These are phyloP conservation scores for Morpho helenor DNA, from an alignment of 2,888 invertebrate genomes.

Conservation along the genomic window DNA sequence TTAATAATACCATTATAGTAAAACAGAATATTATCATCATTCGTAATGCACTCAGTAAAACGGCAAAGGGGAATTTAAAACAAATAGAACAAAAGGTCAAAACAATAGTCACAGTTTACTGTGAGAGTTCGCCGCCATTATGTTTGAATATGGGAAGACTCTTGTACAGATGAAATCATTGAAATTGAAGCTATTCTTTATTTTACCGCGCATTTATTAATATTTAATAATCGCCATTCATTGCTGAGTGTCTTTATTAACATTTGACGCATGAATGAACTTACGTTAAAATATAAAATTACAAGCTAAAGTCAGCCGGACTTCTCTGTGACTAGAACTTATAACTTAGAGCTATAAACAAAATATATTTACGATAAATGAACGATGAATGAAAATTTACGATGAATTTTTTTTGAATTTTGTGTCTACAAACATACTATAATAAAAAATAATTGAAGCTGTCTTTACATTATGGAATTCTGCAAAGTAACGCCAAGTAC, in stretches of 20 bases:
- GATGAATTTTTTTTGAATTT: too few relatives aligned
- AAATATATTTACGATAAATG: too few relatives aligned
- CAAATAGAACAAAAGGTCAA: conserved; percentile 60
- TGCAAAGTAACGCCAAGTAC: too few relatives aligned
- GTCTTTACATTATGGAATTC: too few relatives aligned
- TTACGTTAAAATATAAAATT: background rate
- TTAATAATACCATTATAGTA: conserved; percentile 20
- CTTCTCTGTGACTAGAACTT: too few relatives aligned
- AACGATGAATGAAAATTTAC: too few relatives aligned
- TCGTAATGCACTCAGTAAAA: conserved; percentile 36
- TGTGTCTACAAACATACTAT: too few relatives aligned
- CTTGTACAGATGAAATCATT: conserved; percentile 45
- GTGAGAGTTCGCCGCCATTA: conserved; percentile 60
- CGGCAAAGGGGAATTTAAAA: conserved; percentile 56
- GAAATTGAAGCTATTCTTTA: conserved; percentile 42
- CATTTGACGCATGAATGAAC: conserved; percentile 8
- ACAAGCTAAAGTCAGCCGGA: too few relatives aligned
- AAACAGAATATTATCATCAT: conserved; percentile 41
- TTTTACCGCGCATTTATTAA: conserved; percentile 21
- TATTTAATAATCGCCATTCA: conserved; percentile 24
- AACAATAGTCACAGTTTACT: conserved; percentile 69
- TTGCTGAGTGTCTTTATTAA: conserved; percentile 22
- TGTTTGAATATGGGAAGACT: conserved; percentile 59
- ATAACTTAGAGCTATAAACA: too few relatives aligned
- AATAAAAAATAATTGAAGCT: too few relatives aligned